Percentiles rank a stretch among this genome's conserved stretches.
Evolutionary conservation across 2,888 invertebrate species (phyloP).

Genomic region (Zootermopsis nevadensis): DNA sequence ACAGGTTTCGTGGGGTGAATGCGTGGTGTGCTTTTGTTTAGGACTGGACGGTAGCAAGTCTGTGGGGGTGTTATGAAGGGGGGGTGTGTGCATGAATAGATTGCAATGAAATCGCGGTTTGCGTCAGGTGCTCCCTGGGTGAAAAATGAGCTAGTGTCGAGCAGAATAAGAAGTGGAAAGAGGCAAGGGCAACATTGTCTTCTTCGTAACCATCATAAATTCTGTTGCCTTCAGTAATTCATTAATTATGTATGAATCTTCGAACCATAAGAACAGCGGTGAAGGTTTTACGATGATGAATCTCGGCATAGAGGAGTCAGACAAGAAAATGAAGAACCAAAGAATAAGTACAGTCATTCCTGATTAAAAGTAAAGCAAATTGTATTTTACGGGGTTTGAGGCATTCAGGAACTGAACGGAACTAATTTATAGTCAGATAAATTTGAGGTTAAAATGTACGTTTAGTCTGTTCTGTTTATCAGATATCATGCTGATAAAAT

Average conservation of each 20-base stretch:
- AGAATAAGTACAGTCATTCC: not conserved
- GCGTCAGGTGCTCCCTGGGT: not conserved
- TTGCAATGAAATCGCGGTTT: not conserved
- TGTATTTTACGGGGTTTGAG: not conserved
- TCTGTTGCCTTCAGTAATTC: not conserved
- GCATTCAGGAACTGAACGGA: no score
- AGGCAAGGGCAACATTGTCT: not conserved
- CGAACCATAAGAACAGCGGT: constrained; percentile 18
- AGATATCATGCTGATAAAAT: no score
- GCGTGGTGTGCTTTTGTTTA: not conserved
- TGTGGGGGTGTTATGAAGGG: no score
- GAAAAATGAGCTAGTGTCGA: constrained; percentile 21
- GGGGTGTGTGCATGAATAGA: not conserved
- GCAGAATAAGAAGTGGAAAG: not conserved
- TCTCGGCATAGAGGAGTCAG: not conserved
- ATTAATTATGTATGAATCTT: constrained; percentile 37
- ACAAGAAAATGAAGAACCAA: not conserved
- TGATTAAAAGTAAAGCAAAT: not conserved
- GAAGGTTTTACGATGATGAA: constrained; percentile 16
- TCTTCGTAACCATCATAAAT: not conserved
- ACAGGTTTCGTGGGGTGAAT: not conserved
- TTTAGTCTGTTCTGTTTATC: no score
- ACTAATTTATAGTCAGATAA: no score
- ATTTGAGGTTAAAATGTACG: no score
- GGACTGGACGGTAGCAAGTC: not conserved